Conservation (phyloP, 2,888 invertebrate species). For the Fissipunctia ypsillon region DNA sequence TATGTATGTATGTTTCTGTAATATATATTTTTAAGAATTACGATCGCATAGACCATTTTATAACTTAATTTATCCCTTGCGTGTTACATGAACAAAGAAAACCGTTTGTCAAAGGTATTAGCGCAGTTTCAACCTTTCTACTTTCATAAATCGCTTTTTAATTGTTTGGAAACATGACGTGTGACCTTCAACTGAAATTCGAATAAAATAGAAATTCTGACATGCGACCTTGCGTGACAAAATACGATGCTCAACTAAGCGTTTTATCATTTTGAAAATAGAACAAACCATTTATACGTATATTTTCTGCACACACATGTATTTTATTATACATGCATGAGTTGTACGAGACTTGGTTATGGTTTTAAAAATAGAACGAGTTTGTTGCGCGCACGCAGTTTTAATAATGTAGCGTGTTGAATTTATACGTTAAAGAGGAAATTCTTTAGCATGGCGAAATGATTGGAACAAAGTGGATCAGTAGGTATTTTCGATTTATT, state of each 20-base stretch:
- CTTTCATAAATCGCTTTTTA: constrained; percentile 38
- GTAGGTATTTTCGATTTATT: neutral
- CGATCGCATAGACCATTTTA: neutral
- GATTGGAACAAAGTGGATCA: constrained; percentile 8
- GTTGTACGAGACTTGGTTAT: constrained; percentile 50
- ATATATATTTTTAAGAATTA: neutral
- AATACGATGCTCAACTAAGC: constrained; percentile 29
- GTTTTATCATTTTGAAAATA: constrained; percentile 45
- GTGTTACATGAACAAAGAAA: constrained; percentile 23
- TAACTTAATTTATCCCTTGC: constrained; percentile 16
- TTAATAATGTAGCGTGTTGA: constrained; percentile 42
- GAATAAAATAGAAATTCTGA: constrained; percentile 35
- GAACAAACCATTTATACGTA: constrained; percentile 27
- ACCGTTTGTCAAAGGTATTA: constrained; percentile 28
- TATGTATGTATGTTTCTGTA: too few species aligned
- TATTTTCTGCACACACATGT: constrained; percentile 20
- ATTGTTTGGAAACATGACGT: constrained; percentile 18
- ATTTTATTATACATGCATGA: constrained; percentile 16
- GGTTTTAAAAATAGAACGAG: constrained; percentile 62
- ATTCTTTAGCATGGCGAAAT: constrained; percentile 36
- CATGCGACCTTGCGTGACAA: constrained; percentile 59
- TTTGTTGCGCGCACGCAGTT: constrained; percentile 54
- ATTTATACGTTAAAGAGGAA: constrained; percentile 37
- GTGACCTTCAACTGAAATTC: constrained; percentile 48
- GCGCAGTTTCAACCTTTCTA: constrained; percentile 24